phyloP scores from a whole-genome alignment of 2,888 invertebrate genomes.

The Galeopsomyia nigrocyanea region DNA sequence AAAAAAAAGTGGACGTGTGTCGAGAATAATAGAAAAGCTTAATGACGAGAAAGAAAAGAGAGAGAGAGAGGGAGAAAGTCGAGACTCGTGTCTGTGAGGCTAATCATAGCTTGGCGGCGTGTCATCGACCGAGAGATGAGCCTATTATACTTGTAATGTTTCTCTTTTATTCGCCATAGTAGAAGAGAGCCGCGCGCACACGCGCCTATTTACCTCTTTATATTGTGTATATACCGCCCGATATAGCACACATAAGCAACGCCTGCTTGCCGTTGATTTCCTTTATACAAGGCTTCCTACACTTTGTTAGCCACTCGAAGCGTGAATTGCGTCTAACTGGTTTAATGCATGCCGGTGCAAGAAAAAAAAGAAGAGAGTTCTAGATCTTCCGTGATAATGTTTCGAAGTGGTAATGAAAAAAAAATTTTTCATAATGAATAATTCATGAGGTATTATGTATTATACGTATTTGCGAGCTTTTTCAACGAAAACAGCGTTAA shows the following conservation, averaged over 20 bases:
- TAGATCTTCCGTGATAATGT: background rate
- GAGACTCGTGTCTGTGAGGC: constrained; percentile 7
- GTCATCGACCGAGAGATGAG: constrained; percentile 45
- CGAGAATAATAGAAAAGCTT: constrained; percentile 61
- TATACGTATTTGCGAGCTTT: background rate
- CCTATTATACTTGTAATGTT: constrained; percentile 44
- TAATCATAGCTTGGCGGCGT: constrained; percentile 40
- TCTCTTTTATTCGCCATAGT: constrained; percentile 44
- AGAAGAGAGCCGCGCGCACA: background rate
- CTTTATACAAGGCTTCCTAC: constrained; percentile 32
- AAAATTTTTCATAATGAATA: too few relatives aligned
- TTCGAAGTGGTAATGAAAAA: background rate
- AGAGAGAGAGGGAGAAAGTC: background rate
- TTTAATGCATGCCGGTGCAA: constrained; percentile 4
- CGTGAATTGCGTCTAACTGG: constrained; percentile 24
- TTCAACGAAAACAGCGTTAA: background rate
- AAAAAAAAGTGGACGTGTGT: constrained; percentile 54
- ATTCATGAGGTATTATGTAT: too few relatives aligned
- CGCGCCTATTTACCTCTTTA: constrained; percentile 28
- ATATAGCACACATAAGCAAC: background rate
- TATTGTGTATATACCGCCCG: constrained; percentile 15
- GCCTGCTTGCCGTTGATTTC: constrained; percentile 19
- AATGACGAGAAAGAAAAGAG: constrained; percentile 51
- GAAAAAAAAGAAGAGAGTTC: background rate
- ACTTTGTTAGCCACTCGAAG: constrained; percentile 14